Conservation (phyloP, 1,140 invertebrate genomes). For the Lanistes nyassanus region DNA sequence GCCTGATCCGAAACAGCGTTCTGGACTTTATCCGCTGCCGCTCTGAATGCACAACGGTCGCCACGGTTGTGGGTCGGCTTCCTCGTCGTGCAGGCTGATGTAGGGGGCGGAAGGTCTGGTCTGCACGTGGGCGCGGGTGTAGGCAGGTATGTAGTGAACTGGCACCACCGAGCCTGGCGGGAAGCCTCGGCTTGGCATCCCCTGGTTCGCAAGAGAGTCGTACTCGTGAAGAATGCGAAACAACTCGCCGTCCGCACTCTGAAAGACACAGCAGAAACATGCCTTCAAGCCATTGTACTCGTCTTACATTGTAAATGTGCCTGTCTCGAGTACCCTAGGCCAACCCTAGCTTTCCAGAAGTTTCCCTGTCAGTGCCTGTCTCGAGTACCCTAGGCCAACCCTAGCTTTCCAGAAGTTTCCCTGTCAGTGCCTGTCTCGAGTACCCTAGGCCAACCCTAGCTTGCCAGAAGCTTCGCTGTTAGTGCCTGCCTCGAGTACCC, state of each 20-base stretch:
- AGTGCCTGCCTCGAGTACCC: too few species aligned
- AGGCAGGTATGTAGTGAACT: slow-evolving; percentile 28
- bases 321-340: too few species aligned
- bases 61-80: background rate
- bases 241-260: slow-evolving; percentile 35
- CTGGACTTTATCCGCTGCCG: background rate
- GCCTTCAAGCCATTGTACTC: too few species aligned
- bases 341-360: too few species aligned
- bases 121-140: slow-evolving; percentile 26
- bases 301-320: too few species aligned
- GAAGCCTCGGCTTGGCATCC: background rate
- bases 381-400: too few species aligned
- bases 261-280: background rate
- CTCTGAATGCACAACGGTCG: slow-evolving; percentile 13
- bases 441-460: too few species aligned
- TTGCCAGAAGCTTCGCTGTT: too few species aligned
- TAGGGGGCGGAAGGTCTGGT: slow-evolving; percentile 20
- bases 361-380: too few species aligned
- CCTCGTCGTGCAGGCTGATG: background rate
- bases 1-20: too few species aligned
- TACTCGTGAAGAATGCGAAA: slow-evolving; percentile 32
- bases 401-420: too few species aligned
- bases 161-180: background rate
- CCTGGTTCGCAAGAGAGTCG: slow-evolving; percentile 6
- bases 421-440: too few species aligned